Evolutionary conservation across 92 coral and sea anemone genomes (phyloP).

Genomic region (Palythoa heliodiscus): DNA sequence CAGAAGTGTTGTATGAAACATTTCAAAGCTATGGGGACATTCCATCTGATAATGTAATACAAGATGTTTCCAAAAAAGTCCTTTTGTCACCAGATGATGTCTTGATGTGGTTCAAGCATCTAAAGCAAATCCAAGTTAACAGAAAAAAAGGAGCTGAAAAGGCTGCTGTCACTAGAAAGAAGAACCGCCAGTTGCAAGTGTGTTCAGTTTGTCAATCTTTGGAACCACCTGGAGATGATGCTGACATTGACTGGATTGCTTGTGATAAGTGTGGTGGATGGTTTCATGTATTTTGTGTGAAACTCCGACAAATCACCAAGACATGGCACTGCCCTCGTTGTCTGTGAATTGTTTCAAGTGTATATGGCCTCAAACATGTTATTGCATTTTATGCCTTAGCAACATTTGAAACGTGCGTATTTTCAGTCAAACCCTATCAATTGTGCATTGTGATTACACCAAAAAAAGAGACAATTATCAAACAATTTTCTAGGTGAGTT

Average conservation of each 20-base stretch:
- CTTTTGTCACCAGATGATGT: constrained; percentile 49
- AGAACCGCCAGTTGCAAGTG: constrained; percentile 36
- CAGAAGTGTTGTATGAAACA: background rate
- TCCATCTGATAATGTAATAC: constrained; percentile 22
- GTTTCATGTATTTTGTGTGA: constrained; percentile 43
- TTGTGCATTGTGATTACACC: no score
- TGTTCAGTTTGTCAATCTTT: constrained; percentile 34
- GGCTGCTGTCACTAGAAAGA: constrained; percentile 46
- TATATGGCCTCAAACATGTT: no score
- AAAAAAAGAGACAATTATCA: no score
- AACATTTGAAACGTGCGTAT: no score
- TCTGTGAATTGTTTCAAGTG: background rate
- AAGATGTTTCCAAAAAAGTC: constrained; percentile 38
- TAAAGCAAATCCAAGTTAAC: constrained; percentile 48
- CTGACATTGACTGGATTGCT: constrained; percentile 50
- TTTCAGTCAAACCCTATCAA: no score
- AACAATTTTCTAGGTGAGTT: no score
- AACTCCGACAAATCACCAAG: constrained; percentile 43
- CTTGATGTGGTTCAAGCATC: constrained; percentile 48
- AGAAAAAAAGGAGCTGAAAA: constrained; percentile 49
- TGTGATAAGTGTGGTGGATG: constrained; percentile 49
- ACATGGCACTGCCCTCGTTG: constrained; percentile 12
- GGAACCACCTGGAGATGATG: constrained; percentile 50
- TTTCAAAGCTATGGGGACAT: constrained; percentile 29
- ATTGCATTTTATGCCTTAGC: no score